phyloP scores from a whole-genome alignment of 2,888 invertebrate genomes.

The Aelia acuminata region DNA sequence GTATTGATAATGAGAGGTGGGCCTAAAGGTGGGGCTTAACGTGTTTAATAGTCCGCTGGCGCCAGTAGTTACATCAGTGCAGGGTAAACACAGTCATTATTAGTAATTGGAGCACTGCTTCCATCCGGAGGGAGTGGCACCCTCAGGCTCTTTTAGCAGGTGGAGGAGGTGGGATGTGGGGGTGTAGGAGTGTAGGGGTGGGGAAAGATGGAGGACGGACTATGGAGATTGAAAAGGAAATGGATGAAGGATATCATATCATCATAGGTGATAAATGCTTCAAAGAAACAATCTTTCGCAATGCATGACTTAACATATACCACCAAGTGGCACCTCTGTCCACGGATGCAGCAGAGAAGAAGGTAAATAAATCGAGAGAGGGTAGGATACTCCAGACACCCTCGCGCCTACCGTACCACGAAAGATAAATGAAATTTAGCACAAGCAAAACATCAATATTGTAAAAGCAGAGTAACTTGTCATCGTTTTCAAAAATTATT shows the following conservation, averaged over 20 bases:
- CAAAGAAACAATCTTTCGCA: neutral
- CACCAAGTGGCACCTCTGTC: too few relatives aligned
- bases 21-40: constrained; percentile 37
- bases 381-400: too few relatives aligned
- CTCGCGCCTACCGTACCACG: too few relatives aligned
- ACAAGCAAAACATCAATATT: too few relatives aligned
- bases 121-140: constrained; percentile 48
- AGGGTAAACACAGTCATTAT: constrained; percentile 56
- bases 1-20: constrained; percentile 37
- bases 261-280: neutral
- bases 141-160: too few relatives aligned
- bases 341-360: too few relatives aligned
- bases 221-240: neutral
- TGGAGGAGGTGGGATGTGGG: too few relatives aligned
- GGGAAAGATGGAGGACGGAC: neutral
- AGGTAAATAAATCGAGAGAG: too few relatives aligned
- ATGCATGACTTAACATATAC: neutral
- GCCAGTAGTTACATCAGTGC: constrained; percentile 53
- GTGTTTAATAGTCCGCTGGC: constrained; percentile 45
- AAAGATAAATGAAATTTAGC: too few relatives aligned
- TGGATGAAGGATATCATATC: neutral
- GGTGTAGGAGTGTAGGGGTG: neutral
- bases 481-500: too few relatives aligned
- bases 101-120: constrained; percentile 52
- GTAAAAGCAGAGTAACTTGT: too few relatives aligned